Evolutionary conservation across 2,113 vertebrate species (phyloP).

Genomic region (Nesogale talazaci): DNA sequence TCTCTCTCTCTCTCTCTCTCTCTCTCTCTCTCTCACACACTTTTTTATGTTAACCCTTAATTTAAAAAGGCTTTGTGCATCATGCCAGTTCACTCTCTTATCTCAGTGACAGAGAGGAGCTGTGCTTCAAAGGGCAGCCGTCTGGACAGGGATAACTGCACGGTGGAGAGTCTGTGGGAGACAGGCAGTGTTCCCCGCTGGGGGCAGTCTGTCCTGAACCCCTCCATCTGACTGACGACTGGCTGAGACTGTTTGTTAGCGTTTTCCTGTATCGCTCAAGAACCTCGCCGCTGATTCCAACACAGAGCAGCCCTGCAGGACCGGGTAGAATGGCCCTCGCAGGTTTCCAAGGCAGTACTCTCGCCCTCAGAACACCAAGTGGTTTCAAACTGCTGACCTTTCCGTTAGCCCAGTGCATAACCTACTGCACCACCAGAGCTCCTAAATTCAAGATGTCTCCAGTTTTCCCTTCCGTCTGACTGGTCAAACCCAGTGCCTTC

Average conservation of each 20-base stretch:
- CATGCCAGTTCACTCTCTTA: neutral
- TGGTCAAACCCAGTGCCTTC: neutral
- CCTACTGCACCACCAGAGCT: no score
- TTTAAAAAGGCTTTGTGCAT: slow-evolving; percentile 49
- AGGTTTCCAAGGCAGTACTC: no score
- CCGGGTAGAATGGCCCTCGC: no score
- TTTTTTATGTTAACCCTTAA: neutral
- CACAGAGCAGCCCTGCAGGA: no score
- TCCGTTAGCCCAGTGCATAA: no score
- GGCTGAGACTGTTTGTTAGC: neutral
- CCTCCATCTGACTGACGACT: neutral
- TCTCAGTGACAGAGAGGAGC: neutral
- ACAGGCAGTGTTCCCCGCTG: neutral
- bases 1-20: no score
- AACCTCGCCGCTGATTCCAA: no score
- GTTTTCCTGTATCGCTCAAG: neutral
- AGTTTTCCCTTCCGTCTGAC: slow-evolving; percentile 1
- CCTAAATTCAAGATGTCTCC: slow-evolving; percentile 20
- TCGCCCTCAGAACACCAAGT: no score
- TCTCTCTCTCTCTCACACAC: no score
- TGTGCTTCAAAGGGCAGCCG: neutral
- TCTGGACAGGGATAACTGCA: neutral
- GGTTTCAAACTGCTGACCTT: no score
- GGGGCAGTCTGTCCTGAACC: neutral
- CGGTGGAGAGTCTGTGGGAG: neutral